phyloP scores from a whole-genome alignment of 2,797 vertebrate genomes.

The Remorina albescens region DNA sequence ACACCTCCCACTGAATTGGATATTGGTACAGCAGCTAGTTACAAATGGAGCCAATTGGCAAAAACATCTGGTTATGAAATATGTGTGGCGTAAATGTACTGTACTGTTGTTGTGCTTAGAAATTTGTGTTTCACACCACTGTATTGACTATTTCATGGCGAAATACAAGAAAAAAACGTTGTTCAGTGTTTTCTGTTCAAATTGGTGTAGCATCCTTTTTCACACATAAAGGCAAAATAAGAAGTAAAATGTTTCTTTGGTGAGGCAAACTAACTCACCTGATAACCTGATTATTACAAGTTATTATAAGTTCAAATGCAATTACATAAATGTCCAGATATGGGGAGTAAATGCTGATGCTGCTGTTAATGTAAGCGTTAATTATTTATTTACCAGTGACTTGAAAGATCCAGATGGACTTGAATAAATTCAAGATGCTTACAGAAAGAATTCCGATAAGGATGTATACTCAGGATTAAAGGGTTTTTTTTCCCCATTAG shows the following conservation, averaged over 20 bases:
- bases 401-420: constrained; percentile 16
- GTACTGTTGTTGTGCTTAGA: constrained; percentile 9
- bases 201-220: background rate
- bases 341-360: constrained; percentile 1
- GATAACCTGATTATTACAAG: background rate
- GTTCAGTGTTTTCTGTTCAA: too few relatives aligned
- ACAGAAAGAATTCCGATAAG: background rate
- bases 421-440: background rate
- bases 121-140: constrained; percentile 26
- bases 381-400: constrained; percentile 1
- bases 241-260: background rate
- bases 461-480: constrained; percentile 6
- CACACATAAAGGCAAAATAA: background rate
- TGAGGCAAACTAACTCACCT: background rate
- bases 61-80: constrained; percentile 67
- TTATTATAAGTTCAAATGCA: background rate
- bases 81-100: constrained; percentile 42
- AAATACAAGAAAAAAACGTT: constrained; percentile 6
- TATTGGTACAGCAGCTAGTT: constrained; percentile 49
- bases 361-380: background rate
- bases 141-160: constrained; percentile 20
- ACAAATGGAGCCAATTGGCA: constrained; percentile 56
- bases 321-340: background rate
- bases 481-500: background rate
- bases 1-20: constrained; percentile 64